These are phyloP conservation scores for Ophioninae sp. DNA, from an alignment of 2,888 invertebrate genomes.

Conservation along the genomic window DNA sequence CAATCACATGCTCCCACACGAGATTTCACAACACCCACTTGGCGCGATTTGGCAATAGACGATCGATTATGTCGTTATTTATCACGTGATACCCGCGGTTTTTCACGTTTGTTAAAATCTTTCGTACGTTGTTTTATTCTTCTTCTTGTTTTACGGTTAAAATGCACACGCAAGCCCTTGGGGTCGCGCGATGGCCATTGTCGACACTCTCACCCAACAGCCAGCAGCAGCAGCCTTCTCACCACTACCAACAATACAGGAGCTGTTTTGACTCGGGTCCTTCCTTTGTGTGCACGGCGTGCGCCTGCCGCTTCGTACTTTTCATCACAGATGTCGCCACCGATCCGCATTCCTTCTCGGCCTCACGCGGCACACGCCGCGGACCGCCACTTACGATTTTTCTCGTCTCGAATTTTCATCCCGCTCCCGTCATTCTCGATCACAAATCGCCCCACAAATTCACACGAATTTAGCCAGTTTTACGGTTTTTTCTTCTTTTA, in stretches of 20 bases:
- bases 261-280: slow-evolving; percentile 69
- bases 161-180: slow-evolving; percentile 75
- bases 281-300: slow-evolving; percentile 60
- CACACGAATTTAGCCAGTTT: neutral
- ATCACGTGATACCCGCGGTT: slow-evolving; percentile 20
- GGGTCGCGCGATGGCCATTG: slow-evolving; percentile 75
- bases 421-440: too few species aligned
- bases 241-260: slow-evolving; percentile 63
- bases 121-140: slow-evolving; percentile 15
- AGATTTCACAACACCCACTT: slow-evolving; percentile 49
- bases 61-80: neutral
- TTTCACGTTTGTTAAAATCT: slow-evolving; percentile 8
- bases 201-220: slow-evolving; percentile 64
- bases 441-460: too few species aligned
- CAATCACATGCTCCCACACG: slow-evolving; percentile 55
- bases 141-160: slow-evolving; percentile 59
- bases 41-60: slow-evolving; percentile 32
- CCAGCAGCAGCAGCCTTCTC: slow-evolving; percentile 38
- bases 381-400: slow-evolving; percentile 13
- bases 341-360: slow-evolving; percentile 51
- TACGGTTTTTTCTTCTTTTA: too few species aligned
- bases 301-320: neutral
- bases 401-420: neutral
- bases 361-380: slow-evolving; percentile 22
- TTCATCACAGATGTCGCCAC: slow-evolving; percentile 67